A percentile compares a stretch with the other conserved stretches of the same genome.
phyloP scores from a whole-genome alignment of 1,140 invertebrate genomes.

The Pachypsylla venusta region DNA sequence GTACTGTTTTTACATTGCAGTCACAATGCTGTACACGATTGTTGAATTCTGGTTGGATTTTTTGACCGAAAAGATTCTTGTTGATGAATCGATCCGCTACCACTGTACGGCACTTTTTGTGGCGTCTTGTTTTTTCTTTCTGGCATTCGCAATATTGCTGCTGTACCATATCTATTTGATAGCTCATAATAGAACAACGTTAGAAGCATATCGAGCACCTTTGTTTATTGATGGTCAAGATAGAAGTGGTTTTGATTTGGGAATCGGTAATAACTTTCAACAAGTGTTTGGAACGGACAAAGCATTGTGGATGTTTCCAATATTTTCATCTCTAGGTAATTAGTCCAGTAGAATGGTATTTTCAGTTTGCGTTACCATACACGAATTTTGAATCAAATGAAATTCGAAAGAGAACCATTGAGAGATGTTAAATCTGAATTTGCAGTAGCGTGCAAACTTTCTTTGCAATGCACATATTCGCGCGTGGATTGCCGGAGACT shows the following conservation, averaged over 20 bases:
- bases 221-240: conserved; percentile 83
- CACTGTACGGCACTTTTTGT: too few species aligned
- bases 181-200: conserved; percentile 78
- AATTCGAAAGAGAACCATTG: too few species aligned
- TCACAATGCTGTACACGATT: conserved; percentile 42
- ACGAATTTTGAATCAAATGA: too few species aligned
- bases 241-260: conserved; percentile 90
- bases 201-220: conserved; percentile 90
- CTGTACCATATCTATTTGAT: conserved; percentile 92
- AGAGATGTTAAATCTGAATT: too few species aligned
- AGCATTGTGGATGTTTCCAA: conserved; percentile 73
- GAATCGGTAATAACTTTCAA: conserved; percentile 76
- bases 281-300: conserved; percentile 87
- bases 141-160: conserved; percentile 85
- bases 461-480: too few species aligned
- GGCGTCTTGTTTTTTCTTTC: conserved; percentile 89
- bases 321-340: conserved; percentile 58
- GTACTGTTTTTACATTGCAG: conserved; percentile 49
- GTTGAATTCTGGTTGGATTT: neutral
- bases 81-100: too few species aligned
- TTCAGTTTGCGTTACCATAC: too few species aligned
- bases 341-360: too few species aligned
- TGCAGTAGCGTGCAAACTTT: too few species aligned
- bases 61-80: too few species aligned
- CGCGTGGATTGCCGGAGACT: too few species aligned